Conservation (phyloP, 2,797 vertebrate genomes). For the Varecia variegata region DNA sequence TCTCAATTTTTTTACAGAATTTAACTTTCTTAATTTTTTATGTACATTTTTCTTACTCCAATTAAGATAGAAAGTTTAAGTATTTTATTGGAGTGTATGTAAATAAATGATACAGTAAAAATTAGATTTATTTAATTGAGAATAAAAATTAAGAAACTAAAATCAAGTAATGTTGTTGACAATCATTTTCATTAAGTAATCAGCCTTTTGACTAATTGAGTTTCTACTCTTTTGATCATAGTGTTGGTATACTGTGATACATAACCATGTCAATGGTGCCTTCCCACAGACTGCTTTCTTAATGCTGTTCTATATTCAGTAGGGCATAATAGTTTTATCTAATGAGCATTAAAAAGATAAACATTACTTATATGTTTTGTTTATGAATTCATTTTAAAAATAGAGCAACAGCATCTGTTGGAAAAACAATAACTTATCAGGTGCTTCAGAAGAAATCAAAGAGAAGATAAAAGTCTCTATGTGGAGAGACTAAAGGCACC, state of each 20-base stretch:
- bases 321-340: neutral
- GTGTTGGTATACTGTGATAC: neutral
- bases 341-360: neutral
- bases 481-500: neutral
- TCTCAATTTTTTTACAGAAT: neutral
- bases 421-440: neutral
- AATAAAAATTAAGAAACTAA: slow-evolving; percentile 4
- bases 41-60: neutral
- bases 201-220: neutral
- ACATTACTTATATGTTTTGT: neutral
- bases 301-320: neutral
- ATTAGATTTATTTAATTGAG: neutral
- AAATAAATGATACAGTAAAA: neutral
- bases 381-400: neutral
- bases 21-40: slow-evolving; percentile 11
- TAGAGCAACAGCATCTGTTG: neutral
- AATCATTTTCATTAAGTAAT: neutral
- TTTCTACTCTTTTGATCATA: neutral
- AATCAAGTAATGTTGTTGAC: neutral
- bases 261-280: neutral
- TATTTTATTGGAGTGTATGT: neutral
- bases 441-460: neutral
- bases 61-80: neutral
- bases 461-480: neutral
- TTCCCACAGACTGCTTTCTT: neutral